Base-by-base conservation (phyloP, 2,888 invertebrate genomes). In the Mesoligia furuncula region DNA sequence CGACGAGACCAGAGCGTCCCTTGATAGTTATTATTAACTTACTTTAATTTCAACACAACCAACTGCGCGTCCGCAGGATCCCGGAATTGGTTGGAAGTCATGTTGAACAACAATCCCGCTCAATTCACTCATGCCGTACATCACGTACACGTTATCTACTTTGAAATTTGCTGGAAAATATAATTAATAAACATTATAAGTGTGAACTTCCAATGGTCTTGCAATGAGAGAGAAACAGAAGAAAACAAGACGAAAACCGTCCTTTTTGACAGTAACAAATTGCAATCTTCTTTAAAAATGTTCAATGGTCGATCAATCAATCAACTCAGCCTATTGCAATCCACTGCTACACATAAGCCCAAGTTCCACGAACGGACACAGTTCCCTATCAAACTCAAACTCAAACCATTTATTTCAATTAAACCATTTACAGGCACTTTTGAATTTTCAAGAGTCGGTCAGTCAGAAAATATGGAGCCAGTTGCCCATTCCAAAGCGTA, bases 51-150 rank as follows among this genome's bases (percentile, higher is more conserved):
- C 88, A 3, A 92, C 73, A 27, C 81, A 83, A 0, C 91, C 89
- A 1, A 90, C 24, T 4, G 91, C 90, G 75, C 85, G 89, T 0
- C 94, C 94, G 27, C 85, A 72, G 0, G 92, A 90, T 0, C 90
- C 88, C 0, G 71, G 79, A 0, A 79, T 75, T 0, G 78, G 45
- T 31, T 80, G 48, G 11, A 73, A 80, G 4, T 90, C 85, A 17
- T 82, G 83, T 8, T 80, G 79, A 5, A 92, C 87, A 0, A 73
- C 88, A 0, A 90, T 0, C 0, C 93, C 92, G 11, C 90, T 86
- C 7, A 93, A 27, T 83, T 95, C 95, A 42, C 92, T 94, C 86
- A 93, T 87, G 4, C 95, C 95, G 57, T 93, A 95, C 5, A 80
- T 67, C 4, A 83, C 75, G 20, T 83, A 84, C 0, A 93, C 88